Percentiles rank a stretch among this genome's conserved stretches.
Evolutionary conservation across 2,113 vertebrate species (phyloP).

Genomic region (Glaucidium brasilianum): DNA sequence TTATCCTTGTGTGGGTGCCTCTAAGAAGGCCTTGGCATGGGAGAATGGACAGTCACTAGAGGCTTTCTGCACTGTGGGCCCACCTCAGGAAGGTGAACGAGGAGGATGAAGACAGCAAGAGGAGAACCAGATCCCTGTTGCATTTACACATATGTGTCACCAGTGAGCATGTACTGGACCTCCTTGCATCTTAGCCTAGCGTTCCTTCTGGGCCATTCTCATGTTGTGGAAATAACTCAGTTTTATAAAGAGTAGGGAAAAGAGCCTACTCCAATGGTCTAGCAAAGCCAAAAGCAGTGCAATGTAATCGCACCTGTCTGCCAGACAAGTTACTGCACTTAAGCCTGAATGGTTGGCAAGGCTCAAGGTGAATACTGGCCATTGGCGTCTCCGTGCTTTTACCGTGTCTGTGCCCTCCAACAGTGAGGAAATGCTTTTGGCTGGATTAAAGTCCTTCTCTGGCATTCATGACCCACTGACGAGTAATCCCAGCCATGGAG

Average conservation of each 20-base stretch:
- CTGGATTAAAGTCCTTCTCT: neutral
- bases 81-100: neutral
- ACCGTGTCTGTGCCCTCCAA: neutral
- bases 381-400: neutral
- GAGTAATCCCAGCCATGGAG: neutral
- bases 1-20: neutral
- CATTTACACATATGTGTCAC: fast-evolving
- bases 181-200: neutral
- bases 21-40: neutral
- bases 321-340: neutral
- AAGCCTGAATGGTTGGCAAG: neutral
- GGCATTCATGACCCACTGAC: neutral
- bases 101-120: neutral
- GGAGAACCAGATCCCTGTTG: neutral
- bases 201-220: neutral
- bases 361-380: neutral
- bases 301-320: neutral
- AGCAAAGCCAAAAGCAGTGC: neutral
- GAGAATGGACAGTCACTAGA: neutral
- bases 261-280: neutral
- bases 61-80: neutral
- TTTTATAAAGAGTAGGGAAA: neutral
- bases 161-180: neutral
- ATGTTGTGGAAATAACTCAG: neutral
- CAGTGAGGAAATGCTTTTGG: neutral